These are phyloP conservation scores for Trinectes maculatus DNA, from an alignment of 2,113 vertebrate genomes.

Conservation along the genomic window DNA sequence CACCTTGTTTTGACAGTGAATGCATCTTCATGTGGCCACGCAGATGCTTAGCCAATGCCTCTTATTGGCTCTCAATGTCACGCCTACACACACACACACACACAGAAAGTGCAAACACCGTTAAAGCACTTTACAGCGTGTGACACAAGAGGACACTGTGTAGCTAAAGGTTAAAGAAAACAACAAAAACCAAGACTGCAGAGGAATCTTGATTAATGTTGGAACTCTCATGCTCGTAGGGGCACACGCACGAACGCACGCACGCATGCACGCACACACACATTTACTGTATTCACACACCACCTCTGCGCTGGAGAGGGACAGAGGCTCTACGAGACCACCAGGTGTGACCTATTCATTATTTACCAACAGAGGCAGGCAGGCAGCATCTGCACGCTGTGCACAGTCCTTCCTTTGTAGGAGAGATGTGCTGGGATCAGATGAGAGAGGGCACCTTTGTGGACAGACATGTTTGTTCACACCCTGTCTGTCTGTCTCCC, in stretches of 20 bases:
- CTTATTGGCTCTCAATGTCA: constrained; percentile 47
- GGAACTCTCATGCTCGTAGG: constrained; percentile 15
- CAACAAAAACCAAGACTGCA: constrained; percentile 56
- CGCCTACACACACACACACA: constrained; percentile 4
- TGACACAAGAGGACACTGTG: constrained; percentile 59
- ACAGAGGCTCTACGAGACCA: constrained; percentile 62
- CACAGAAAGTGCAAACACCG: constrained; percentile 33
- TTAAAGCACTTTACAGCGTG: constrained; percentile 44
- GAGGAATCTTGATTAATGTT: constrained; percentile 71
- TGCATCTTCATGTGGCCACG: constrained; percentile 35
- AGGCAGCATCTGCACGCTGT: constrained; percentile 50
- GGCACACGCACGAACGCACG: neutral
- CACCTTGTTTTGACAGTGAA: constrained; percentile 40
- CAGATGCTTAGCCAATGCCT: constrained; percentile 25
- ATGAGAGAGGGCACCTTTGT: constrained; percentile 71
- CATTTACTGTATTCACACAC: constrained; percentile 16
- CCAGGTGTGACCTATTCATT: constrained; percentile 79
- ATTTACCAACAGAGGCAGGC: constrained; percentile 71
- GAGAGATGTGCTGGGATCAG: constrained; percentile 64
- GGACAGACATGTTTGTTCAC: constrained; percentile 64
- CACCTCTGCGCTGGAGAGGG: constrained; percentile 38
- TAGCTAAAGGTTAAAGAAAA: constrained; percentile 67
- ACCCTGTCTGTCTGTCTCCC: constrained; percentile 28
- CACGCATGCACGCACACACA: neutral
- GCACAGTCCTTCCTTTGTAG: constrained; percentile 61